Percentiles rank a stretch among this genome's conserved stretches.
Conservation (phyloP, 2,113 vertebrate genomes). For the Danio rerio region DNA sequence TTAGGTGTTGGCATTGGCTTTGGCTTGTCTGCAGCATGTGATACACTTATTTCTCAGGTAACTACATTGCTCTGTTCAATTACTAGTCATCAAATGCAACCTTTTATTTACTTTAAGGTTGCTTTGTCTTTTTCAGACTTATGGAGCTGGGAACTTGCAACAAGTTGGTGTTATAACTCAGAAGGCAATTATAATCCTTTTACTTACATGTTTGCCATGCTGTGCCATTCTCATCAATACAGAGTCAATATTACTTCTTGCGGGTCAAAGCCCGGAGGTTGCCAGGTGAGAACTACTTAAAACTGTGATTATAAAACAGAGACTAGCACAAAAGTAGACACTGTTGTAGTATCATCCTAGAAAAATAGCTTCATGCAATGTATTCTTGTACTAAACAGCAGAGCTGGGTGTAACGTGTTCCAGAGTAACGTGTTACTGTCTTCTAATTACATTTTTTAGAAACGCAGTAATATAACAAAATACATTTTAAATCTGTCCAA, state of each 20-base stretch:
- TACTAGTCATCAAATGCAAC: neutral
- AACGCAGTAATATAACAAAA: too few species aligned
- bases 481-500: too few species aligned
- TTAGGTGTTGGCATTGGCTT: slow-evolving; percentile 84
- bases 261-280: slow-evolving; percentile 82
- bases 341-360: too few species aligned
- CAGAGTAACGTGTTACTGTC: too few species aligned
- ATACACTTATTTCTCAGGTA: slow-evolving; percentile 94
- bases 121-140: slow-evolving; percentile 74
- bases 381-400: too few species aligned
- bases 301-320: neutral
- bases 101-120: neutral
- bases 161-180: slow-evolving; percentile 88
- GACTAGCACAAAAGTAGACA: too few species aligned
- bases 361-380: too few species aligned
- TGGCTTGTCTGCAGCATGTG: slow-evolving; percentile 88
- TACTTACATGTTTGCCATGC: slow-evolving; percentile 90
- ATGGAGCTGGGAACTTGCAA: slow-evolving; percentile 82
- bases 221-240: slow-evolving; percentile 94
- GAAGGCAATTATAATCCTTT: slow-evolving; percentile 79
- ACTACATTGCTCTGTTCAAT: neutral
- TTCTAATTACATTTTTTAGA: too few species aligned
- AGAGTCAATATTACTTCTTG: slow-evolving; percentile 79
- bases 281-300: slow-evolving; percentile 81
- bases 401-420: too few species aligned